Conservation (phyloP, 2,888 invertebrate genomes). For the Ichneumoninae sp. region DNA sequence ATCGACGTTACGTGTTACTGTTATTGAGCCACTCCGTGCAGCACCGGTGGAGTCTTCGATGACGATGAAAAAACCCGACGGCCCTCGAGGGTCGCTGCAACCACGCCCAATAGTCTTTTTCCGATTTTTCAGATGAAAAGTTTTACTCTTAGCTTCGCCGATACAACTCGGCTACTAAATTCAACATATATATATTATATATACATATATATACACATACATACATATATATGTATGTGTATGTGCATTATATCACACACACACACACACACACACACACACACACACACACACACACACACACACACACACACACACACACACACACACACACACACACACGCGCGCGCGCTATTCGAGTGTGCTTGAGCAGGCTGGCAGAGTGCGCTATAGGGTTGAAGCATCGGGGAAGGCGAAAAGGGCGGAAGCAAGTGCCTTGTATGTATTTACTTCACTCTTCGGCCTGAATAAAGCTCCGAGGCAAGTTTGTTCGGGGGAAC, state of each 20-base stretch:
- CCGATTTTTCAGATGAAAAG: constrained; percentile 36
- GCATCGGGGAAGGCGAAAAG: constrained; percentile 5
- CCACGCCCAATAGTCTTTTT: background rate
- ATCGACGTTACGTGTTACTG: background rate
- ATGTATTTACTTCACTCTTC: constrained; percentile 39
- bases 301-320: no score
- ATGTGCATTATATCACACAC: no score
- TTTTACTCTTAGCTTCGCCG: constrained; percentile 20
- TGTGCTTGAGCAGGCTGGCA: constrained; percentile 10
- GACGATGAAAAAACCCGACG: background rate
- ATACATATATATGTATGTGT: no score
- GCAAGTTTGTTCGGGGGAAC: constrained; percentile 35
- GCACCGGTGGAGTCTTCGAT: background rate
- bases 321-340: no score
- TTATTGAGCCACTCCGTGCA: background rate
- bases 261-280: no score
- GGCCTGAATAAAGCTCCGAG: constrained; percentile 39
- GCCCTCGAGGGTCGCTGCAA: background rate
- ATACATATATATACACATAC: no score
- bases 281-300: no score
- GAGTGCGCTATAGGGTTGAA: constrained; percentile 5
- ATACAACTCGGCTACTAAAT: no score
- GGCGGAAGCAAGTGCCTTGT: constrained; percentile 32
- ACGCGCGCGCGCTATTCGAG: background rate
- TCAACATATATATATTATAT: no score